Base-by-base conservation (phyloP, 1,140 invertebrate species). In the Psix sp. region DNA sequence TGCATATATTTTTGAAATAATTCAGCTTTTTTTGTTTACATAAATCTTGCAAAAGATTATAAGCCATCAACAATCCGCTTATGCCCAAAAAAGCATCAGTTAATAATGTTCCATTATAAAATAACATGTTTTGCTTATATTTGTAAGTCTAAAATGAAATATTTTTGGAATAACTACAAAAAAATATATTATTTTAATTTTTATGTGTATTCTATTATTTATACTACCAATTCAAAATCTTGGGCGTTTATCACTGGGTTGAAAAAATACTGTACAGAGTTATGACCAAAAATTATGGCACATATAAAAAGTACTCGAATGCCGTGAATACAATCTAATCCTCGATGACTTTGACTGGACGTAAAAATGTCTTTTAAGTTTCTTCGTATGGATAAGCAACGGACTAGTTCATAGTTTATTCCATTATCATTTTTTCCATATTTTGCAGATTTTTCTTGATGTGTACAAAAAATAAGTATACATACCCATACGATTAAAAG, bases 11-110 rank as follows among this genome's bases (percentile, higher is more conserved):
- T 33, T 21, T 46, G 6, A 67, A 24, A 39, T 75, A 76, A 72
- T 79, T 80, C 1, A 84, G 65, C 31, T 56, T 74, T 36, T 76
- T 79, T 29, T 59, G 65, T 10, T 77, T 82, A n/a, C 82, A 78
- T 18, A 85, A 60, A 16, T 81, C 67, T 36, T 72, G 51, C 0
- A 87, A 29, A 9, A 82, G 9, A 31, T 63, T 60, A 43, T 82
- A 86, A 36, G 76, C 43, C 1, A 79, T 63, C 6, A 85, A 43
- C 33, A 83, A 73, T 10, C 82, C 82, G 35, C 82, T 81, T 15
- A 83, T 60, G 10, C 66, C 70, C 20, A 85, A 80, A 56, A 83
- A 85, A 10, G 56, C 79, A 33, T 85, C 82, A 6, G 81, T 77
- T 20, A 82, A 51, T 17, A 82, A 56, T 10, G 78, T 39, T 26